These are phyloP conservation scores for Trichacis sp. DNA, from an alignment of 2,888 invertebrate species.

Conservation along the genomic window DNA sequence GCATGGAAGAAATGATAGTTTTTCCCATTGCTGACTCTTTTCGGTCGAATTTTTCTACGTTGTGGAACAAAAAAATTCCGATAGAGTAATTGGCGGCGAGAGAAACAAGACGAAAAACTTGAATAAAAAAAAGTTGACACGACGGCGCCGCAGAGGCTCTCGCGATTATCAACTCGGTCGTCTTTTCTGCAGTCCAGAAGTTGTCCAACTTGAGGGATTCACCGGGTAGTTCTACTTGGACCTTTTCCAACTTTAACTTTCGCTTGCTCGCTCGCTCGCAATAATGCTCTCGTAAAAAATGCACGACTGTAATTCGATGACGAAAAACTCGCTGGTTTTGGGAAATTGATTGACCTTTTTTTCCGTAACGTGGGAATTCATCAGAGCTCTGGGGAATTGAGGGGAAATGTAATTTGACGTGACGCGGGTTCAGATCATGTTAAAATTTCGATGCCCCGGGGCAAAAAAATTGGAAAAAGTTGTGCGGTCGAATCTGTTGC, in stretches of 20 bases:
- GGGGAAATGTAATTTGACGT: not conserved
- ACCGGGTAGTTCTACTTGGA: conserved; percentile 57
- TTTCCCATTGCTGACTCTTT: too few species aligned
- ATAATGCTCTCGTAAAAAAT: conserved; percentile 23
- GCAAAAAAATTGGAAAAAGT: conserved; percentile 6
- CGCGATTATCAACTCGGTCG: conserved; percentile 39
- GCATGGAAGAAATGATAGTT: too few species aligned
- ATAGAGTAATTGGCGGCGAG: conserved; percentile 13
- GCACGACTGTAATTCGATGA: conserved; percentile 20
- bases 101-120: conserved; percentile 29
- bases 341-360: not conserved
- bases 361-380: not conserved
- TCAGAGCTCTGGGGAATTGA: not conserved
- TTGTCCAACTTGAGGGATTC: conserved; percentile 52
- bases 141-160: conserved; percentile 40
- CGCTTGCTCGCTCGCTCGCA: conserved; percentile 16
- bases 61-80: not conserved
- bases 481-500: conserved; percentile 9
- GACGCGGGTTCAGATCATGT: not conserved
- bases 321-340: conserved; percentile 18
- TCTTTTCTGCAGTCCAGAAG: conserved; percentile 33
- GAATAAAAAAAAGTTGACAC: conserved; percentile 53
- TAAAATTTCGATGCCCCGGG: not conserved
- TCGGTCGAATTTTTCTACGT: too few species aligned
- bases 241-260: conserved; percentile 47